Percentiles rank a stretch among this genome's conserved stretches.
phyloP scores from a whole-genome alignment of 2,888 invertebrate genomes.

The Temnothorax ravouxi region DNA sequence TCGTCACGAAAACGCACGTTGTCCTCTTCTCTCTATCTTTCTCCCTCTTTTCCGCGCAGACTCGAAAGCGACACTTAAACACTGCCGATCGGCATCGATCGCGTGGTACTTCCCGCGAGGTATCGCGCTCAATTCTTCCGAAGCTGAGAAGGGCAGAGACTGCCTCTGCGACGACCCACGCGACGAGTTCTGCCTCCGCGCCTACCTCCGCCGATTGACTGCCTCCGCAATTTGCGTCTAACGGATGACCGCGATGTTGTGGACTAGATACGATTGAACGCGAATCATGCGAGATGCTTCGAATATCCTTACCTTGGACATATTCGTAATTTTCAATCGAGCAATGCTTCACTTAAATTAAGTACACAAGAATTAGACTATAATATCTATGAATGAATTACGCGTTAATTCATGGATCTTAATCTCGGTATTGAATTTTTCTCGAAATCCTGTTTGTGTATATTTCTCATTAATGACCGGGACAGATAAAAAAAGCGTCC shows the following conservation, averaged over 20 bases:
- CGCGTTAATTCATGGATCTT: neutral
- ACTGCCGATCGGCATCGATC: slow-evolving; percentile 75
- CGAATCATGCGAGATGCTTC: neutral
- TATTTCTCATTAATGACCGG: neutral
- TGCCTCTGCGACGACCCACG: slow-evolving; percentile 77
- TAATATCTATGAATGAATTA: neutral
- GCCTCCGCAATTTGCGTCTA: slow-evolving; percentile 71
- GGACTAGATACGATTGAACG: slow-evolving; percentile 9
- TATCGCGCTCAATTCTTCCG: slow-evolving; percentile 74
- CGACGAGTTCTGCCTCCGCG: slow-evolving; percentile 72
- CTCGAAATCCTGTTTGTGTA: neutral
- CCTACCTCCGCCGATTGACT: slow-evolving; percentile 51
- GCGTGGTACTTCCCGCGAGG: slow-evolving; percentile 75
- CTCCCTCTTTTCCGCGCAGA: slow-evolving; percentile 30
- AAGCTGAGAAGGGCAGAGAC: slow-evolving; percentile 78
- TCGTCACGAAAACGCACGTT: slow-evolving; percentile 22
- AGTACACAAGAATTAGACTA: neutral
- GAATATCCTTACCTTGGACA: neutral
- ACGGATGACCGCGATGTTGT: slow-evolving; percentile 68
- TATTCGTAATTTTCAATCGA: neutral
- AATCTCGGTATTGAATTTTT: neutral
- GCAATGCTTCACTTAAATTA: neutral
- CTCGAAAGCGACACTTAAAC: slow-evolving; percentile 64
- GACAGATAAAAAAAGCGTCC: neutral
- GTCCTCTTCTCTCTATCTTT: neutral